Evolutionary conservation across 2,797 vertebrate genomes (phyloP).

Genomic region (Bryconaethiops microstoma): DNA sequence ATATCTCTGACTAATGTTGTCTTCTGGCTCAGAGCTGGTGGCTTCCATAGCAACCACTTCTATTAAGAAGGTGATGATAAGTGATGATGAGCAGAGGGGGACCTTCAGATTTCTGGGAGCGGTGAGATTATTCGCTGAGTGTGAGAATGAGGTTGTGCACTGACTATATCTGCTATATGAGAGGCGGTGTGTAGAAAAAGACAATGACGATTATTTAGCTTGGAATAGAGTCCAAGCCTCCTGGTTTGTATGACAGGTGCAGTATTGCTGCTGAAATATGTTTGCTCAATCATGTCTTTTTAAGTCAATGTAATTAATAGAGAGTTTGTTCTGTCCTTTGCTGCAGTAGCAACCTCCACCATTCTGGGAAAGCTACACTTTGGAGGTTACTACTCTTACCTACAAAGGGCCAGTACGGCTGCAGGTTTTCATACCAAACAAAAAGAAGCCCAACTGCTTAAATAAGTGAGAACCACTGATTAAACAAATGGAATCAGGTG

Average conservation of each 20-base stretch:
- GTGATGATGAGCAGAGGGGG: constrained; percentile 58
- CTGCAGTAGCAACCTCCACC: too few relatives aligned
- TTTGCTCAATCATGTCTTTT: too few relatives aligned
- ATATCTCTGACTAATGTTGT: constrained; percentile 45
- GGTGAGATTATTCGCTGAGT: constrained; percentile 44
- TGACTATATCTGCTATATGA: constrained; percentile 34
- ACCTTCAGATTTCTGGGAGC: constrained; percentile 47
- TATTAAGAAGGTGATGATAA: constrained; percentile 59
- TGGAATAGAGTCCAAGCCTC: neutral
- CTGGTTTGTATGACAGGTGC: neutral
- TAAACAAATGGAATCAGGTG: too few relatives aligned
- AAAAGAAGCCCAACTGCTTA: too few relatives aligned
- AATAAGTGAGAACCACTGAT: too few relatives aligned
- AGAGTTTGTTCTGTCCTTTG: too few relatives aligned
- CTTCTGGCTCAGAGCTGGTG: constrained; percentile 34
- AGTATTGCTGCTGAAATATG: too few relatives aligned
- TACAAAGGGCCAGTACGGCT: too few relatives aligned
- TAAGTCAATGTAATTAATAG: too few relatives aligned
- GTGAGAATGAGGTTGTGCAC: constrained; percentile 37
- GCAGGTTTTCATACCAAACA: too few relatives aligned
- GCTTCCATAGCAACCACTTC: constrained; percentile 63
- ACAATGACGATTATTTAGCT: constrained; percentile 11
- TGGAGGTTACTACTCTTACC: too few relatives aligned
- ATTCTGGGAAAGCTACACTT: too few relatives aligned
- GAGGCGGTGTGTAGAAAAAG: constrained; percentile 24